Evolutionary conservation across 2,113 vertebrate species (phyloP).

Genomic region (Tenrec ecaudatus): DNA sequence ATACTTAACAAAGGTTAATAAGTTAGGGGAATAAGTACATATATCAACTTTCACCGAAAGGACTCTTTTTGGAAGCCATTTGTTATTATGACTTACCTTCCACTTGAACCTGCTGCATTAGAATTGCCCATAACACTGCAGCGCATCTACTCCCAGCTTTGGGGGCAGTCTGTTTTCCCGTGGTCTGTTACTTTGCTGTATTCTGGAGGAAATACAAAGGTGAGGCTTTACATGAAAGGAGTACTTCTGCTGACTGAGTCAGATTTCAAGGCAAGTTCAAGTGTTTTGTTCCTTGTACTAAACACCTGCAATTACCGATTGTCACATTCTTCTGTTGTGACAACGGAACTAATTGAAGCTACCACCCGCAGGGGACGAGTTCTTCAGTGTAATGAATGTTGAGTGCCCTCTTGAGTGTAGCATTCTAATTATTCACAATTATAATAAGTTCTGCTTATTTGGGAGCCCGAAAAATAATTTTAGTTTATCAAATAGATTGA

Average conservation of each 20-base stretch:
- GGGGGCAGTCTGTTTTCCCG: background rate
- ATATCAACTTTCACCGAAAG: background rate
- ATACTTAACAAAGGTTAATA: constrained; percentile 42
- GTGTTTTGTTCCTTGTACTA: constrained; percentile 56
- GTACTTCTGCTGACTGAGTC: background rate
- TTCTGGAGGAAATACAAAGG: background rate
- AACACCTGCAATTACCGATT: constrained; percentile 61
- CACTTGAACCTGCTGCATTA: background rate
- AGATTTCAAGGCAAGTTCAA: constrained; percentile 16
- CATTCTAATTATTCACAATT: constrained; percentile 77
- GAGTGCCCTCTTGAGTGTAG: constrained; percentile 68
- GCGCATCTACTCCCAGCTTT: background rate
- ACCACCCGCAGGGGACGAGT: background rate
- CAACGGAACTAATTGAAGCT: constrained; percentile 68
- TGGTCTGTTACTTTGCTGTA: background rate
- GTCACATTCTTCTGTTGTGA: constrained; percentile 61
- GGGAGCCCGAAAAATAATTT: constrained; percentile 62
- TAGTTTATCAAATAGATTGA: constrained; percentile 51
- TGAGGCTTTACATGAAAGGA: constrained; percentile 1
- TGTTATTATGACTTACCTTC: background rate
- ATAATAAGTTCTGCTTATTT: constrained; percentile 74
- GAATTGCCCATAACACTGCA: background rate
- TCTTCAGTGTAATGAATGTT: constrained; percentile 40
- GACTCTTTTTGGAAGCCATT: background rate
- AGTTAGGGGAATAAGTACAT: background rate